A percentile compares a stretch with the other conserved stretches of the same genome.
These are phyloP conservation scores for Coracopsis vasa DNA, from an alignment of 2,113 vertebrate species.

Conservation along the genomic window DNA sequence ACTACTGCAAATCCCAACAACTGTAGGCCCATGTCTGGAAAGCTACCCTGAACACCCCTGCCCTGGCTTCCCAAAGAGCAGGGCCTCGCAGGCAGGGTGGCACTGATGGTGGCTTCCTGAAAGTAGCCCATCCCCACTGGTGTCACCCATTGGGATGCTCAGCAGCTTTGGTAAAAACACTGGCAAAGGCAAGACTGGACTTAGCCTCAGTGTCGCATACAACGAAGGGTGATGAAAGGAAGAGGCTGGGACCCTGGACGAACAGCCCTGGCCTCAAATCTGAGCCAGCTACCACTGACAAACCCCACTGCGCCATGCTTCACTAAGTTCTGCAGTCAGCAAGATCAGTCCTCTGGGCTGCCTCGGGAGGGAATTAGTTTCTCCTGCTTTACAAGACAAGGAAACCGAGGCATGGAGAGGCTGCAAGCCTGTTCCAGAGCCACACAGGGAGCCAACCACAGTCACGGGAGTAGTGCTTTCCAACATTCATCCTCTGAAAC, in stretches of 20 bases:
- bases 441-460: neutral
- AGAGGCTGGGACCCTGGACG: neutral
- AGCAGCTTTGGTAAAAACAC: neutral
- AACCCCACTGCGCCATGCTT: neutral
- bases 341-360: neutral
- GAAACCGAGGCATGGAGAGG: fast-evolving
- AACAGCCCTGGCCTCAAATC: neutral
- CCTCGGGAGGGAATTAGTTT: neutral
- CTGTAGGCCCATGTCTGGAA: neutral
- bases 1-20: neutral
- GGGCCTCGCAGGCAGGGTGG: neutral
- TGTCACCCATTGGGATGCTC: neutral
- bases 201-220: fast-evolving
- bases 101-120: neutral
- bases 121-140: neutral
- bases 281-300: neutral
- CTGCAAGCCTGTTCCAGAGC: neutral
- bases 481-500: neutral
- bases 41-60: neutral
- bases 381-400: neutral
- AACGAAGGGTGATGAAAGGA: neutral
- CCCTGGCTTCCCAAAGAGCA: neutral
- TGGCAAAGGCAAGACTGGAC: neutral
- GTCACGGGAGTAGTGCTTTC: neutral
- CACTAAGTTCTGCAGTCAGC: neutral